phyloP scores from a whole-genome alignment of 2,797 vertebrate species.

The Ptychadena robeensis region DNA sequence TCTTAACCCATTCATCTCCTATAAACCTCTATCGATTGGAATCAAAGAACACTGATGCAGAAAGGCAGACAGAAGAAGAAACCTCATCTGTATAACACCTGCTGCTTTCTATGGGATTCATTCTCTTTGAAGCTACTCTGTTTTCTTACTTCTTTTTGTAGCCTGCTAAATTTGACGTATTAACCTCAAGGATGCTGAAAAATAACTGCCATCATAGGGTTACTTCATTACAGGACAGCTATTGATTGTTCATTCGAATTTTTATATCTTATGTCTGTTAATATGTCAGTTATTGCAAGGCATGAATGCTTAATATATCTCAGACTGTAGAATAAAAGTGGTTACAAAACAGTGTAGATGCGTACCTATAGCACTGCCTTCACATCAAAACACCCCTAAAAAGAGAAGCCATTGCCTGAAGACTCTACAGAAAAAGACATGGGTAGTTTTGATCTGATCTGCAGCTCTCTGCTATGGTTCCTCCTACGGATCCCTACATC shows the following conservation, averaged over 20 bases:
- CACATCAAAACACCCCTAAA: too few species aligned
- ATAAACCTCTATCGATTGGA: neutral
- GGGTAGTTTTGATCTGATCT: too few species aligned
- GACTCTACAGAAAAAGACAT: too few species aligned
- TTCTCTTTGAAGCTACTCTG: constrained; percentile 16
- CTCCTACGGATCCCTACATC: too few species aligned
- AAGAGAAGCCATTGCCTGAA: too few species aligned
- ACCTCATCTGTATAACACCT: constrained; percentile 6
- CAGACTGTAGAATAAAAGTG: too few species aligned
- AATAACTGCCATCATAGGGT: neutral
- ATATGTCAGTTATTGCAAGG: neutral
- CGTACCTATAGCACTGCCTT: too few species aligned
- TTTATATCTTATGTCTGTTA: neutral
- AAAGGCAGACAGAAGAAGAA: neutral
- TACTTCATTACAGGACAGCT: neutral
- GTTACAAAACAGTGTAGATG: too few species aligned
- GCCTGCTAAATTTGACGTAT: constrained; percentile 21
- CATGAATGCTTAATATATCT: too few species aligned
- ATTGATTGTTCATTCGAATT: neutral
- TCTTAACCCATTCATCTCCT: constrained; percentile 33
- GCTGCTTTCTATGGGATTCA: neutral
- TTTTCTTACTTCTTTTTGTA: constrained; percentile 15
- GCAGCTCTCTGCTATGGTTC: too few species aligned
- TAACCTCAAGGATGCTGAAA: constrained; percentile 13
- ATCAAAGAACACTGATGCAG: neutral